These are phyloP conservation scores for Ornithorhynchus anatinus DNA, from an alignment of 2,113 vertebrate species.

Conservation along the genomic window DNA sequence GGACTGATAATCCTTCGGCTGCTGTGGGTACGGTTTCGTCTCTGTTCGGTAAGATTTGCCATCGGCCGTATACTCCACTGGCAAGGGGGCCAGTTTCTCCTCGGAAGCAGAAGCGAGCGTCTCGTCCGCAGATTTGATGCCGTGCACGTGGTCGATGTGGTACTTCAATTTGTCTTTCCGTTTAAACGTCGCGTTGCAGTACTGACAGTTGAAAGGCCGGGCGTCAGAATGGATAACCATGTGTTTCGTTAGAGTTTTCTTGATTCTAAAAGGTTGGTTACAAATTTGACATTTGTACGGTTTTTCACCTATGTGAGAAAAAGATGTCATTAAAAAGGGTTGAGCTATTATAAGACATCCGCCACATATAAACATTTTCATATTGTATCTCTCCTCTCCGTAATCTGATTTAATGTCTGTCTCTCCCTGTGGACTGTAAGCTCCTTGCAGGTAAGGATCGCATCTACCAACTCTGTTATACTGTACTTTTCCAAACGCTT, in stretches of 20 bases:
- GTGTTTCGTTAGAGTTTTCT: conserved; percentile 97
- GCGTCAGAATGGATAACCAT: conserved; percentile 98
- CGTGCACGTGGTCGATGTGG: conserved; percentile 95
- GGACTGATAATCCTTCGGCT: conserved; percentile 72
- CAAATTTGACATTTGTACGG: conserved; percentile 95
- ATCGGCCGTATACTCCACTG: conserved; percentile 67
- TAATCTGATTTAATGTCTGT: too few relatives aligned
- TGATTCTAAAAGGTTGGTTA: conserved; percentile 94
- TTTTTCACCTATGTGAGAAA: conserved; percentile 87
- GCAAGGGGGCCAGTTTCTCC: conserved; percentile 73
- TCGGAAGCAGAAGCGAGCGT: conserved; percentile 61
- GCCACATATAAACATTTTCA: too few relatives aligned
- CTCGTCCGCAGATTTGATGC: conserved; percentile 77
- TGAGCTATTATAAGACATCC: too few relatives aligned
- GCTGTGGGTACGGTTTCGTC: conserved; percentile 72
- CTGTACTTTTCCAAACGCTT: too few relatives aligned
- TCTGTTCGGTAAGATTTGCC: conserved; percentile 72
- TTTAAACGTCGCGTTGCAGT: conserved; percentile 95
- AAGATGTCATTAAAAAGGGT: conserved; percentile 17
- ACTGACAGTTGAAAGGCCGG: conserved; percentile 93
- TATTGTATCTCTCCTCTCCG: too few relatives aligned
- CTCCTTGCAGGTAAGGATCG: too few relatives aligned
- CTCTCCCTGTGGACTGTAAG: too few relatives aligned
- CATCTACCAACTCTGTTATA: too few relatives aligned
- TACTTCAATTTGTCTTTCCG: conserved; percentile 97